Conservation (phyloP, 2,797 vertebrate species). For the Neosilurus mollespiculum region DNA sequence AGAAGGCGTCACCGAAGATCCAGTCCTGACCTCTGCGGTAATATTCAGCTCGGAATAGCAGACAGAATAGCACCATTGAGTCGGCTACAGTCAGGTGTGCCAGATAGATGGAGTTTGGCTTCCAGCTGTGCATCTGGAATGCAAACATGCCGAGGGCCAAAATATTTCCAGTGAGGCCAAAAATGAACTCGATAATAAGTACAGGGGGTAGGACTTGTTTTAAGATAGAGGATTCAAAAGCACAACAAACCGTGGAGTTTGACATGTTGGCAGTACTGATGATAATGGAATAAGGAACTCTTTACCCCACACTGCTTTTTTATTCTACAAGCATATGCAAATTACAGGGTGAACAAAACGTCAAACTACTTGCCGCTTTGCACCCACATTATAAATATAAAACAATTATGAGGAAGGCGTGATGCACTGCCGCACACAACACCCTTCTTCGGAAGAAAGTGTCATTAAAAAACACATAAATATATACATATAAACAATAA, state of each 20-base stretch:
- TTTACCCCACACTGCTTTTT: background rate
- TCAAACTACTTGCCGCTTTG: background rate
- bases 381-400: constrained; percentile 29
- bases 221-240: constrained; percentile 68
- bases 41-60: constrained; percentile 78
- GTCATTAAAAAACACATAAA: background rate
- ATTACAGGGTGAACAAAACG: constrained; percentile 11
- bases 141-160: constrained; percentile 75
- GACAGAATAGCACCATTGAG: constrained; percentile 75
- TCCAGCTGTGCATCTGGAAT: constrained; percentile 74
- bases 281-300: constrained; percentile 30
- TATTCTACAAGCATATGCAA: constrained; percentile 29
- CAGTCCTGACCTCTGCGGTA: constrained; percentile 74
- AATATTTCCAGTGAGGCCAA: constrained; percentile 73
- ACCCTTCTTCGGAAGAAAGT: background rate
- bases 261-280: constrained; percentile 47
- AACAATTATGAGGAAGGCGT: constrained; percentile 11
- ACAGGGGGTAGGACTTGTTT: constrained; percentile 70
- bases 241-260: constrained; percentile 70
- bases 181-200: constrained; percentile 73
- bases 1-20: constrained; percentile 71
- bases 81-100: constrained; percentile 77
- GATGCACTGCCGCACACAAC: background rate
- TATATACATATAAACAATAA: background rate
- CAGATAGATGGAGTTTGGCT: constrained; percentile 75